Base-by-base conservation (phyloP, 1,140 invertebrate species). In the Procambarus clarkii region DNA sequence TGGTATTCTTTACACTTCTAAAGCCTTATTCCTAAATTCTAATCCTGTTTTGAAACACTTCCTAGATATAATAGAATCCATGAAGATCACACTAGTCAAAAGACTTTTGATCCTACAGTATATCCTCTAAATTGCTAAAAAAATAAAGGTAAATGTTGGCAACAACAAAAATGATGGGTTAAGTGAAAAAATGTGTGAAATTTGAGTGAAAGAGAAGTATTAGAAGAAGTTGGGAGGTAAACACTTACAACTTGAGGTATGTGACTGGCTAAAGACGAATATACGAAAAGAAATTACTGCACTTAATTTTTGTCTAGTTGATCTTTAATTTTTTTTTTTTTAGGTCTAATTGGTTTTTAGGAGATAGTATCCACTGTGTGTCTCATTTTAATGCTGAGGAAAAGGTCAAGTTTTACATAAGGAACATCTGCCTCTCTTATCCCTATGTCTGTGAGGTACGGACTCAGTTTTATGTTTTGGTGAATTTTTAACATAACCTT, bases 391-490 rank as follows among this genome's bases (percentile, higher is more conserved):
- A 60, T 78, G 76, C 71, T 58, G 48, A 58, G 2, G 11, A 9
- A 24, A 18, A 2, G 15, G 50, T 78, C 24, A 18, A 21, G 9
- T 86, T 77, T 77, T 8, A 58, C 24, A 21, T 86, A 18, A 86
- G 60, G 71, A 86, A 86, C 48, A 50, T 58, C 24, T 86, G 85
- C 24, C 74, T 86, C 21, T 74, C 85, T 58, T 86, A 77, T 21
- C 34, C 85, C 3, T 86, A 77, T 60, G 50, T 86, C 2, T 78
- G 54, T 86, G 85, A 86, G 44, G 85, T 86, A 86, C 44, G 85
- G 34, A 58, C 9, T 3, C 4, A 2, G 21, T 4, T 18, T 74
- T 77, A 45, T 86, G n/a, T 54, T 54, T 8, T 54, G 5, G 5
- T 8, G 50, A 5, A 54, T 54, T 5, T 11, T 54, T 54, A 54